These are phyloP conservation scores for Philotrypesis tridentata DNA, from an alignment of 1,140 invertebrate species.

Conservation along the genomic window DNA sequence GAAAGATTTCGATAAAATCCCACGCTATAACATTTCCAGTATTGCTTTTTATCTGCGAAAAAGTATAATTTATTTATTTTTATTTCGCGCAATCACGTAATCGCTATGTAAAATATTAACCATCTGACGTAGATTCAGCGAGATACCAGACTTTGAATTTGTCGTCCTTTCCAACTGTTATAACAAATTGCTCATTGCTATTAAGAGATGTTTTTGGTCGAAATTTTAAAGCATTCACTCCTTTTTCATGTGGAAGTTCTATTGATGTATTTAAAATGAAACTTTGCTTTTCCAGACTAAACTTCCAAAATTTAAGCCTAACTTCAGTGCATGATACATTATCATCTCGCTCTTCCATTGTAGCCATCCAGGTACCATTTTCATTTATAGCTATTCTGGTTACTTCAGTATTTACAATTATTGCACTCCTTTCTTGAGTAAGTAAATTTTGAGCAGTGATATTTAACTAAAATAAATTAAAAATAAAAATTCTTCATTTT, in stretches of 20 bases:
- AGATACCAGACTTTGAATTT: constrained; percentile 85
- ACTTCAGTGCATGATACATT: constrained; percentile 77
- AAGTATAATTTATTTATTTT: constrained; percentile 36
- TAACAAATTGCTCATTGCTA: constrained; percentile 72
- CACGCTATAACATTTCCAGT: constrained; percentile 81
- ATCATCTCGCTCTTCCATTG: constrained; percentile 80
- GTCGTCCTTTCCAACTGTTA: constrained; percentile 81
- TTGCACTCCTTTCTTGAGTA: constrained; percentile 76
- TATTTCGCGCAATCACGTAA: constrained; percentile 1
- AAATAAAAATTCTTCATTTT: neutral
- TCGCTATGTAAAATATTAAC: constrained; percentile 38
- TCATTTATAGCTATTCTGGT: constrained; percentile 79
- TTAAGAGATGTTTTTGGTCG: constrained; percentile 73
- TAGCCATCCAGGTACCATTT: constrained; percentile 85
- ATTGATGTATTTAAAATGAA: constrained; percentile 84
- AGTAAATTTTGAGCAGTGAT: constrained; percentile 84
- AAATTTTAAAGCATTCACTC: constrained; percentile 78
- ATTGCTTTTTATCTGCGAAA: constrained; percentile 69
- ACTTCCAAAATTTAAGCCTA: constrained; percentile 88
- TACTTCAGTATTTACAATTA: constrained; percentile 82
- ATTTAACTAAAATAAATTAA: constrained; percentile 78
- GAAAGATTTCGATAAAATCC: constrained; percentile 78
- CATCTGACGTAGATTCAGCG: constrained; percentile 59
- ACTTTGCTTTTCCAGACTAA: constrained; percentile 78
- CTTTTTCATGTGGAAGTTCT: constrained; percentile 81